phyloP scores from a whole-genome alignment of 53 echinoderm and acorn worm genomes.

The Echinarachnius parma region DNA sequence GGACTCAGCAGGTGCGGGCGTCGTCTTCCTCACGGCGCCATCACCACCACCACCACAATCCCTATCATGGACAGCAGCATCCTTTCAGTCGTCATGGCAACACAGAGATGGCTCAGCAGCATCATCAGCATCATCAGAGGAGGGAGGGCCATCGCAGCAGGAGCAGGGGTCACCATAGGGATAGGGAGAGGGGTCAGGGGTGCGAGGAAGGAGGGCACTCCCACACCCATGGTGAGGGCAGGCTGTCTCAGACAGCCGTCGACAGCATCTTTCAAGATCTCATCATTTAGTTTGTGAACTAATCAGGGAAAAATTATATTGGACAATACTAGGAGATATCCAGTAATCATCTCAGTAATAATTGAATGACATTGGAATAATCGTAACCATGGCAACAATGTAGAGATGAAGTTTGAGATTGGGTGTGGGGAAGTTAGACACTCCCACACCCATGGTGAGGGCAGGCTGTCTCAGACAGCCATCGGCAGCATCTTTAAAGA shows the following conservation, averaged over 20 bases:
- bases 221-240: conserved; percentile 11
- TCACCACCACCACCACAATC: conserved; percentile 8
- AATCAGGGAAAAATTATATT: too few species aligned
- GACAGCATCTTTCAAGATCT: conserved; percentile 45
- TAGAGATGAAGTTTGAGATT: background rate
- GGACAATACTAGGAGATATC: too few species aligned
- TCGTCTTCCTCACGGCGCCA: background rate
- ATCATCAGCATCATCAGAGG: conserved; percentile 10
- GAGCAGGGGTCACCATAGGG: conserved; percentile 20
- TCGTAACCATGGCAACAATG: background rate
- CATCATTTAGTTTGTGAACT: conserved; percentile 35
- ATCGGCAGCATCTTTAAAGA: conserved; percentile 37
- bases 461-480: background rate
- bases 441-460: conserved; percentile 10
- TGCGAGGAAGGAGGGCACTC: conserved; percentile 2
- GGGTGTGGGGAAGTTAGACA: conserved; percentile 8
- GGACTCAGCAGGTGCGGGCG: conserved; percentile 32
- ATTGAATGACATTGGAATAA: too few species aligned
- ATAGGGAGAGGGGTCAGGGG: conserved; percentile 8
- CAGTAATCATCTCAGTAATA: too few species aligned
- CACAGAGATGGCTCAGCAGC: conserved; percentile 6
- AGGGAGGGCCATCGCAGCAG: conserved; percentile 14
- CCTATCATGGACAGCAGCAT: too few species aligned
- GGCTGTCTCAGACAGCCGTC: background rate
- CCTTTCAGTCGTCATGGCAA: background rate